Evolutionary conservation across 2,888 invertebrate species (phyloP), one percentile per base, ranked within the genome.

Genomic region (Bombylius discolor): DNA sequence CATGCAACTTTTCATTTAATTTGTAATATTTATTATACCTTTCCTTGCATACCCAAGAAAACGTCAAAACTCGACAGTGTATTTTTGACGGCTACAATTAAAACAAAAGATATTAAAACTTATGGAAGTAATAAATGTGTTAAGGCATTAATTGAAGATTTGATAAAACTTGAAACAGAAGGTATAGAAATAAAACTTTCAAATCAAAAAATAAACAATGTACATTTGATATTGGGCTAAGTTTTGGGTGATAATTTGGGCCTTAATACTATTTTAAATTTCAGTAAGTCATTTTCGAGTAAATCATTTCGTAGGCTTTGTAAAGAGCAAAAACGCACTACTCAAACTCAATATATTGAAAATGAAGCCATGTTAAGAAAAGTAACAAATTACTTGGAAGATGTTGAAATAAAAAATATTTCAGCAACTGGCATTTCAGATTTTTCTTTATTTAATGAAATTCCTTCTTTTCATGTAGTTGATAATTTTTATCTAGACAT

Each of bases 401-500:
- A 9, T 5, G 55, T 55, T 39, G 46, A 45, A 32, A 31, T 14
- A 31, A 46, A 44, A 14, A 33, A 46, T 31, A 14, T 49, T 14
- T n/a, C 34, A 23, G 36, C 44, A 33, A 58, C 57, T 5, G 60
- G 58, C 4, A 54, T 60, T 33, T 32, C 14, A 34, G 9, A 50
- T 23, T 7, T 48, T 7, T 57, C 50, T 32, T 51, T 58, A 46
- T 56, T 60, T 53, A 60, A 60, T 55, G 33, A 49, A 11, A 59
- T 60, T 23, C 34, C 54, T 9, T 58, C 57, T 1, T 60, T 57
- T 54, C 58, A 60, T 46, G 58, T 55, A 5, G 51, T 52, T 12
- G 54, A 36, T 36, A 4, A 36, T 36, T 36, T 36, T 36, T 36
- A 9, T 9, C 9, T 9, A 36, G 36, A 36, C 36, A 36, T 36